These are phyloP conservation scores for Actias luna DNA, from an alignment of 2,888 invertebrate genomes.

Conservation along the genomic window DNA sequence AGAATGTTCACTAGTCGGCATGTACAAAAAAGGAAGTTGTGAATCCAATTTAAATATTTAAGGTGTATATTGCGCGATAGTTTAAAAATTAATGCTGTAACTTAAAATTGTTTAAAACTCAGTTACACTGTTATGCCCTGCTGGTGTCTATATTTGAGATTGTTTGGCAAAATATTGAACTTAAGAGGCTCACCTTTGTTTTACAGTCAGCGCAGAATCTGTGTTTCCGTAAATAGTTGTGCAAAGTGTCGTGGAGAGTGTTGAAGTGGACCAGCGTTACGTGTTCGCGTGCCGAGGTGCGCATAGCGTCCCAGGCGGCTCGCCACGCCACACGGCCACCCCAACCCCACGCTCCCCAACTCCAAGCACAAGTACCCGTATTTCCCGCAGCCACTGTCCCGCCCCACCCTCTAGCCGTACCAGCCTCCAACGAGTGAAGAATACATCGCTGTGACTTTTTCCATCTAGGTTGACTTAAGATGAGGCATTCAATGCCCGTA, in stretches of 20 bases:
- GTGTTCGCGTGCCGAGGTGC: slow-evolving; percentile 89
- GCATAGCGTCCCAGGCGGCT: slow-evolving; percentile 93
- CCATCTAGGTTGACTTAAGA: slow-evolving; percentile 90
- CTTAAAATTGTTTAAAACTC: not conserved
- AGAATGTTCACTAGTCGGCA: too few species aligned
- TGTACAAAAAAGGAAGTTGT: too few species aligned
- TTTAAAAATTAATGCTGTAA: too few species aligned
- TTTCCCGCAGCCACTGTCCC: slow-evolving; percentile 86
- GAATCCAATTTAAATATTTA: too few species aligned
- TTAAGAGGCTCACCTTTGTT: slow-evolving; percentile 92
- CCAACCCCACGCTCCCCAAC: slow-evolving; percentile 86
- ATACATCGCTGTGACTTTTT: slow-evolving; percentile 95
- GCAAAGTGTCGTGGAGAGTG: slow-evolving; percentile 91
- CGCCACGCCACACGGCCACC: slow-evolving; percentile 86
- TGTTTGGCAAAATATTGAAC: too few species aligned
- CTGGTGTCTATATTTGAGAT: not conserved
- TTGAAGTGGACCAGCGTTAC: slow-evolving; percentile 93
- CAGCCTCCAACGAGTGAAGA: slow-evolving; percentile 94
- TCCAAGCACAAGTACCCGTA: slow-evolving; percentile 89
- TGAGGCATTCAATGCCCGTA: slow-evolving; percentile 87
- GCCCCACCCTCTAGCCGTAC: slow-evolving; percentile 88
- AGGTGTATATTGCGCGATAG: too few species aligned
- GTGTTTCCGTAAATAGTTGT: slow-evolving; percentile 95
- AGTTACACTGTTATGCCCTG: not conserved
- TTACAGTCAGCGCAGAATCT: slow-evolving; percentile 97